Conservation (phyloP, 2,797 vertebrate genomes). For the Muscicapa striata region DNA sequence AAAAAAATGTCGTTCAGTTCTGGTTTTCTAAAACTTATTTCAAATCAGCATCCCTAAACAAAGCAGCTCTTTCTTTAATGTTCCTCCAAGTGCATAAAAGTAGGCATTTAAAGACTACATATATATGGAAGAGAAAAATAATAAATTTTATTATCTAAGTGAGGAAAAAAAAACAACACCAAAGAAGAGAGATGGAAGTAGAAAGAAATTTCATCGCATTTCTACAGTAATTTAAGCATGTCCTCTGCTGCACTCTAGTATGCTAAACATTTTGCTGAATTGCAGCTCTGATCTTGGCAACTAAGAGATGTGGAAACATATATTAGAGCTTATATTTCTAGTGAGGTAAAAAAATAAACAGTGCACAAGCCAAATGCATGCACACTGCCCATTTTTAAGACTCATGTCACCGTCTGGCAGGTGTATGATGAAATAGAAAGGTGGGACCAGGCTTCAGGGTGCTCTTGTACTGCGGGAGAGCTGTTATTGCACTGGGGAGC, state of each 20-base stretch:
- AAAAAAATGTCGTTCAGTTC: neutral
- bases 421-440: neutral
- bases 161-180: neutral
- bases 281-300: neutral
- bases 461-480: neutral
- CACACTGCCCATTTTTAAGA: neutral
- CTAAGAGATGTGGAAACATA: neutral
- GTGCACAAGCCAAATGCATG: neutral
- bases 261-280: neutral
- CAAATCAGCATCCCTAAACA: neutral
- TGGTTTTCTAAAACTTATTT: neutral
- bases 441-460: neutral
- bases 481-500: neutral
- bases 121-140: neutral
- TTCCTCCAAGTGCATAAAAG: neutral
- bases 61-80: constrained; percentile 6
- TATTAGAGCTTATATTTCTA: neutral
- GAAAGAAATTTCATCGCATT: neutral
- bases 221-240: neutral
- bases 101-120: neutral
- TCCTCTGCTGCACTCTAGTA: neutral
- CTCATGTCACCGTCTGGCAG: neutral
- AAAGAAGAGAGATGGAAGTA: neutral
- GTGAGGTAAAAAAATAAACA: neutral
- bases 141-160: neutral